Conservation (phyloP, 2,797 vertebrate species). For the Iguana delicatissima region DNA sequence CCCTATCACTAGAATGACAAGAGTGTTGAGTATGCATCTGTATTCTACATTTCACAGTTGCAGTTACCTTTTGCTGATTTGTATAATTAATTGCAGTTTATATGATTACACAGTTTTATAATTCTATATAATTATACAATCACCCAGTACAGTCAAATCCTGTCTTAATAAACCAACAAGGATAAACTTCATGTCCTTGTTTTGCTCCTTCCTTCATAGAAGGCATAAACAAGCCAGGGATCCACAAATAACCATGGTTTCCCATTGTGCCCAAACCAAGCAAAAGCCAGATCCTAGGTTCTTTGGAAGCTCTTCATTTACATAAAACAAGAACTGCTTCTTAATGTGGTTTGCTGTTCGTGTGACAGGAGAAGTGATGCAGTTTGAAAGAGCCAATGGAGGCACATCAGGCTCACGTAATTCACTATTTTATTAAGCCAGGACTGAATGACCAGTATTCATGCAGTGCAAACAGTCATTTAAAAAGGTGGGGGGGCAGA, state of each 20-base stretch:
- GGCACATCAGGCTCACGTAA: not conserved
- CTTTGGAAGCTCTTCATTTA: not conserved
- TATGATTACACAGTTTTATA: not conserved
- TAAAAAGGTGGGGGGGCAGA: not conserved
- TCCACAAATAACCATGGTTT: not conserved
- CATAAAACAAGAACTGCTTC: not conserved
- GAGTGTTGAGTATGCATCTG: not conserved
- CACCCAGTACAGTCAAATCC: not conserved
- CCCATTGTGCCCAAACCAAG: not conserved
- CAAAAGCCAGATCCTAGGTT: not conserved
- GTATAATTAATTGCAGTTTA: not conserved
- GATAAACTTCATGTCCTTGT: not conserved
- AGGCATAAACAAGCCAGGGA: not conserved
- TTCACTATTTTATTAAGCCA: not conserved
- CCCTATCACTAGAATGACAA: too few species aligned
- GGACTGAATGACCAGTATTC: not conserved
- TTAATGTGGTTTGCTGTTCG: not conserved
- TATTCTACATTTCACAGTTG: not conserved
- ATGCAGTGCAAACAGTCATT: not conserved
- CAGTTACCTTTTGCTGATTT: not conserved
- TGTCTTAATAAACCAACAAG: not conserved
- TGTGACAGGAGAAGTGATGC: not conserved
- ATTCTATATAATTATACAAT: not conserved
- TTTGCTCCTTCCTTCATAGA: not conserved
- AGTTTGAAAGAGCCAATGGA: not conserved